phyloP scores from a whole-genome alignment of 2,888 invertebrate genomes.

The Hirudinaria manillensis region DNA sequence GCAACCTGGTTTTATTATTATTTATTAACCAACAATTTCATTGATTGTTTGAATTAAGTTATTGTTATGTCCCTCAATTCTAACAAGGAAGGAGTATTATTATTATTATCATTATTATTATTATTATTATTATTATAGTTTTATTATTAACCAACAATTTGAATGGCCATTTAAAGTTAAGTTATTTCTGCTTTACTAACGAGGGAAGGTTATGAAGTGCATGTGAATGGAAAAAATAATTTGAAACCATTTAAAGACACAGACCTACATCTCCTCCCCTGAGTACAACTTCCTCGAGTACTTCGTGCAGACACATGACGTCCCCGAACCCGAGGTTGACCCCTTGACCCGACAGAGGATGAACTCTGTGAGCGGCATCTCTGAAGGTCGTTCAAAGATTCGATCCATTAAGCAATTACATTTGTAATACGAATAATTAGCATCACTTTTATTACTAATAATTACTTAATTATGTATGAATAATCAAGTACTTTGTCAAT shows the following conservation, averaged over 20 bases:
- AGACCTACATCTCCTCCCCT: slow-evolving; percentile 70
- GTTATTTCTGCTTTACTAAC: no score
- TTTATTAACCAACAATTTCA: not conserved
- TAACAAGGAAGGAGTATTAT: no score
- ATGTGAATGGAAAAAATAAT: no score
- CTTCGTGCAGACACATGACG: slow-evolving; percentile 67
- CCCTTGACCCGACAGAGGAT: slow-evolving; percentile 94
- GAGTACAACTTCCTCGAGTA: slow-evolving; percentile 67
- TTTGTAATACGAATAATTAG: no score
- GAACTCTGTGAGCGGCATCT: slow-evolving; percentile 68
- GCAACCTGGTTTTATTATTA: slow-evolving; percentile 59
- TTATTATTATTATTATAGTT: not conserved
- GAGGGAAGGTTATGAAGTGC: no score
- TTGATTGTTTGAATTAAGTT: no score
- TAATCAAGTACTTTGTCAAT: not conserved
- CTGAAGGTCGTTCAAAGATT: slow-evolving; percentile 58
- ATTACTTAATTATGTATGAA: not conserved
- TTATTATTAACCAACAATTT: not conserved
- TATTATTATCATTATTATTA: not conserved
- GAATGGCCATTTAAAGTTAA: no score
- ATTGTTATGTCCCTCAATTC: no score
- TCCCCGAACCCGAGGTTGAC: slow-evolving; percentile 96
- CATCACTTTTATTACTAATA: not conserved
- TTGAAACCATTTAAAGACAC: not conserved
- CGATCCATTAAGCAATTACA: not conserved